Base-by-base conservation (phyloP, 2,113 vertebrate genomes). In the Upupa epops region DNA sequence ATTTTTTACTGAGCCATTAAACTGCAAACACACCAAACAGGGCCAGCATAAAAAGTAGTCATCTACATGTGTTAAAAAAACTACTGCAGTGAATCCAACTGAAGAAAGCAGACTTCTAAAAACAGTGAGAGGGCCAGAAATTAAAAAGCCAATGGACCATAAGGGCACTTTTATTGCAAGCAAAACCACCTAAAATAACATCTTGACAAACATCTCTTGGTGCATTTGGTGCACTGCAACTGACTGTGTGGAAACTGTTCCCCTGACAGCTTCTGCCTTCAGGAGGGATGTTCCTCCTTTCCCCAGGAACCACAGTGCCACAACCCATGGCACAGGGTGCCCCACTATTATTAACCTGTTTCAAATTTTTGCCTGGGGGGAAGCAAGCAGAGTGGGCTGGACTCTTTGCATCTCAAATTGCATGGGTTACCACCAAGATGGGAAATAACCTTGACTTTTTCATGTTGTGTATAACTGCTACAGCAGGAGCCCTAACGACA, bases 1-100 rank as follows among this genome's bases (percentile, higher is more conserved):
- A 83, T 76, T 93, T 96, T 96, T 96, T 89, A 83, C 83, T 70
- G 78, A 90, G 90, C 92, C 81, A 95, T 96, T 96, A 95, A 95
- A 96, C 74, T 86, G 75, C 89, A 89, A 74, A 92, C 9, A 48
- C 9, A 19, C 18, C 89, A 89, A 96, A 59, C 48, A 87, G 63
- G 63, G 55, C 77, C 64, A 87, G 86, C 78, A 82, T 94, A 81
- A 84, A 83, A 93, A 94, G 70, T 64, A 87, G 73, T 92, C 48
- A 89, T 94, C 89, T 93, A 89, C 86, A 91, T 92, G 95, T 89
- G 86, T 79, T 92, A 69, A 95, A 94, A 89, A 95, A 94, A 89
- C 82, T 88, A 90, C 86, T 88, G 83, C 70, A 75, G 66, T 90
- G 93, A 93, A 93, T 92, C 92, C 77, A 84, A 8, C 22, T 2